A percentile compares a stretch with the other conserved stretches of the same genome.
phyloP scores from a whole-genome alignment of 2,888 invertebrate genomes.

The Erebia epiphron region DNA sequence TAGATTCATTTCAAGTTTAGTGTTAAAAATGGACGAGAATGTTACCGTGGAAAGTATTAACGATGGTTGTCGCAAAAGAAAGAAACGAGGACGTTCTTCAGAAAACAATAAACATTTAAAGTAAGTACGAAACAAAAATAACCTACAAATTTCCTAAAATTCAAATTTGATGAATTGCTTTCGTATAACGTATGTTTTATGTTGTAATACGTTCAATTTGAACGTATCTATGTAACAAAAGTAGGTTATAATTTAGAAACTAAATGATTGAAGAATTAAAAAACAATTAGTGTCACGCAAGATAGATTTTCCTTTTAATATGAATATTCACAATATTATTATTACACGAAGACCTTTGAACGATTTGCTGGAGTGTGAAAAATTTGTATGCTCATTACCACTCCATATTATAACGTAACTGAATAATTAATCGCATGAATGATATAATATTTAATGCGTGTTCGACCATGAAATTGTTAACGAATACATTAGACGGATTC shows the following conservation, averaged over 20 bases:
- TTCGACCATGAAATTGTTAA: conserved; percentile 19
- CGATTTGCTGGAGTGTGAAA: conserved; percentile 35
- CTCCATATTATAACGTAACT: conserved; percentile 29
- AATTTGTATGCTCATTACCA: conserved; percentile 33
- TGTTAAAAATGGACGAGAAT: no score
- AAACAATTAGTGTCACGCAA: not conserved
- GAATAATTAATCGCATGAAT: conserved; percentile 37
- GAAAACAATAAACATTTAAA: not conserved
- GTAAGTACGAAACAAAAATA: no score
- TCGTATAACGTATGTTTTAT: no score
- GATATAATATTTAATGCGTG: conserved; percentile 32
- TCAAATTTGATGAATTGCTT: no score
- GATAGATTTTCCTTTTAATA: not conserved
- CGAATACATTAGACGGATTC: not conserved
- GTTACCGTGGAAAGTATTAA: no score
- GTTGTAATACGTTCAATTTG: no score
- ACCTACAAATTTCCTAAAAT: no score
- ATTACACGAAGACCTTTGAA: conserved; percentile 11
- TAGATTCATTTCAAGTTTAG: no score
- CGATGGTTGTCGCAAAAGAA: no score
- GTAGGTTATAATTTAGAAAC: conserved; percentile 7
- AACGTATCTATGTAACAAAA: not conserved
- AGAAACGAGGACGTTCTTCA: no score
- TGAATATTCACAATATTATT: not conserved
- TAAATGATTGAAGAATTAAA: conserved; percentile 1